Conservation (phyloP, 2,888 invertebrate genomes). For the Conops quadrifasciatus region DNA sequence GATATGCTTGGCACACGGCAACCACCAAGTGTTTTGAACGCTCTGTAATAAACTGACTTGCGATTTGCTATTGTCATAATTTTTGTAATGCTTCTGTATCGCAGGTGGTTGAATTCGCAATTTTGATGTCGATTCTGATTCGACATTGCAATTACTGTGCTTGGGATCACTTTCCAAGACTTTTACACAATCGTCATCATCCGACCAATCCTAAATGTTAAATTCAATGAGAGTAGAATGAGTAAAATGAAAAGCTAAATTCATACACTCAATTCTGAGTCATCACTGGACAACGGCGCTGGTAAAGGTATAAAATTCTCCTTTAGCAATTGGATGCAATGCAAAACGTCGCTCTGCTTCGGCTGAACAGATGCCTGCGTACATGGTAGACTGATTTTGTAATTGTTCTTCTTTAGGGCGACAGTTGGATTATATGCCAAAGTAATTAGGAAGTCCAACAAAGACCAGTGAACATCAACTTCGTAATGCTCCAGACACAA, state of each 20-base stretch:
- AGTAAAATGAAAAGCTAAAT: slow-evolving; percentile 26
- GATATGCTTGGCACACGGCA: slow-evolving; percentile 45
- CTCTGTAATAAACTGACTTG: slow-evolving; percentile 57
- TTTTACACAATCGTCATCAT: slow-evolving; percentile 40
- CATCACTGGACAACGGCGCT: slow-evolving; percentile 38
- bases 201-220: slow-evolving; percentile 60
- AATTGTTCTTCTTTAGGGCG: slow-evolving; percentile 51
- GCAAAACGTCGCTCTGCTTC: slow-evolving; percentile 34
- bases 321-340: slow-evolving; percentile 47
- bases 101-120: slow-evolving; percentile 47
- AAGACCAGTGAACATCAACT: slow-evolving; percentile 66
- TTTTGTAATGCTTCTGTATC: slow-evolving; percentile 45
- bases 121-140: neutral
- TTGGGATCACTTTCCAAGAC: neutral
- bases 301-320: slow-evolving; percentile 50
- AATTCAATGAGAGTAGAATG: neutral
- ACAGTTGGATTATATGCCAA: slow-evolving; percentile 62
- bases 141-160: neutral
- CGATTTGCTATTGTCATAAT: slow-evolving; percentile 51
- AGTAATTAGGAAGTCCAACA: slow-evolving; percentile 66
- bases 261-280: slow-evolving; percentile 58
- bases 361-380: slow-evolving; percentile 35
- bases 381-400: slow-evolving; percentile 46
- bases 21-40: slow-evolving; percentile 66
- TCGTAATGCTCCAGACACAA: slow-evolving; percentile 56